A percentile compares a stretch with the other conserved stretches of the same genome.
These are phyloP conservation scores for Lithophane semibrunnea DNA, from an alignment of 2,888 invertebrate species.

Conservation along the genomic window DNA sequence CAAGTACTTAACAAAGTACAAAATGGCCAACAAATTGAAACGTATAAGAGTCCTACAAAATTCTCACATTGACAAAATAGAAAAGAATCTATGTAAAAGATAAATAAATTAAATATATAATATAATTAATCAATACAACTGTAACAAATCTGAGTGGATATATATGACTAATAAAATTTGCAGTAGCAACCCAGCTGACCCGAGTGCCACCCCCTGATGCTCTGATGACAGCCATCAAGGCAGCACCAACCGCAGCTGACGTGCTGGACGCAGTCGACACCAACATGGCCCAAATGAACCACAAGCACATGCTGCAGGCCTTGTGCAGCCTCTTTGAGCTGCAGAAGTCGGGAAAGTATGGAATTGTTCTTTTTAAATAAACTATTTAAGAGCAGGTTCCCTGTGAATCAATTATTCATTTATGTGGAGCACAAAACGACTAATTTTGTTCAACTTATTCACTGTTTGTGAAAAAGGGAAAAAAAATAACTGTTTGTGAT, in stretches of 20 bases:
- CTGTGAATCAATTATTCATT: neutral
- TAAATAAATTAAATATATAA: neutral
- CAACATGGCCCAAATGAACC: constrained; percentile 84
- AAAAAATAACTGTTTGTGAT: neutral
- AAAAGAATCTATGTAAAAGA: neutral
- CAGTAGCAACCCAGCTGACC: constrained; percentile 73
- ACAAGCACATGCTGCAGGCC: constrained; percentile 90
- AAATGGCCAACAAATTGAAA: neutral
- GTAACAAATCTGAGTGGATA: neutral
- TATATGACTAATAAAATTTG: neutral
- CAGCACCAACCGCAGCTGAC: constrained; percentile 81
- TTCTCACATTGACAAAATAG: neutral
- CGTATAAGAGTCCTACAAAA: neutral
- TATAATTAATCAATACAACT: too few relatives aligned
- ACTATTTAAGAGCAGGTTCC: neutral
- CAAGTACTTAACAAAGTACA: neutral
- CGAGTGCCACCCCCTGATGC: constrained; percentile 80
- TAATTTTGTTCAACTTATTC: neutral
- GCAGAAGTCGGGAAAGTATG: constrained; percentile 88
- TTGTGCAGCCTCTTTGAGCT: constrained; percentile 89
- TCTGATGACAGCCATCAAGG: constrained; percentile 84
- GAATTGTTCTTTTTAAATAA: constrained; percentile 16
- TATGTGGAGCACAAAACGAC: neutral
- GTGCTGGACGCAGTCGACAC: constrained; percentile 87
- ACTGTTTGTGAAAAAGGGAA: neutral